phyloP scores from a whole-genome alignment of 2,888 invertebrate genomes.

The Drosophila lutescens region DNA sequence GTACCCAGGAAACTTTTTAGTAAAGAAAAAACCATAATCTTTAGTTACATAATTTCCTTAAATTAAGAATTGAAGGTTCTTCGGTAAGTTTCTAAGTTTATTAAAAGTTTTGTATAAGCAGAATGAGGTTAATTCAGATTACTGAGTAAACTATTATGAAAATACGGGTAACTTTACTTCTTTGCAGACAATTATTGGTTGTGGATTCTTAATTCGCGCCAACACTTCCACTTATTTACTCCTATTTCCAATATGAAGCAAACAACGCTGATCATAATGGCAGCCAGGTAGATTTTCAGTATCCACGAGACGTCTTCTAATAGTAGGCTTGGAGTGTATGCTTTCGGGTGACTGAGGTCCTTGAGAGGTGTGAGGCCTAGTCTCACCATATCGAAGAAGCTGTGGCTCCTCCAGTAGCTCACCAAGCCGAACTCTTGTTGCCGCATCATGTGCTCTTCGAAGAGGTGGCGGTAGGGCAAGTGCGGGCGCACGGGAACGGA shows the following conservation, averaged over 20 bases:
- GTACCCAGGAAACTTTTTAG: too few species aligned
- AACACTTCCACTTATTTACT: not conserved
- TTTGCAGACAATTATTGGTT: not conserved
- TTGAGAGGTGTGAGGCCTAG: slow-evolving; percentile 1
- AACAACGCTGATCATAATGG: slow-evolving; percentile 7
- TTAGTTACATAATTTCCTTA: too few species aligned
- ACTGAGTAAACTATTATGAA: too few species aligned
- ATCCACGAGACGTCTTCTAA: slow-evolving; percentile 38
- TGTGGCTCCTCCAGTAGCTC: slow-evolving; percentile 33
- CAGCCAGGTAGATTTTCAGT: slow-evolving; percentile 17
- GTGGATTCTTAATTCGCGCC: not conserved
- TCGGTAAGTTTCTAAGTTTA: too few species aligned
- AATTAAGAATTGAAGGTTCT: too few species aligned
- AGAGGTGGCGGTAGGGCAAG: slow-evolving; percentile 58
- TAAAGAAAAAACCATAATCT: too few species aligned
- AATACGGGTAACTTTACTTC: too few species aligned
- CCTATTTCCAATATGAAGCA: slow-evolving; percentile 24
- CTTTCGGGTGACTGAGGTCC: slow-evolving; percentile 38
- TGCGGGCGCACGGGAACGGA: slow-evolving; percentile 43
- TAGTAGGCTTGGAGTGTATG: not conserved
- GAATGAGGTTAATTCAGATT: too few species aligned
- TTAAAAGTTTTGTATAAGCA: too few species aligned
- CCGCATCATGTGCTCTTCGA: slow-evolving; percentile 50
- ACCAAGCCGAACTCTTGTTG: slow-evolving; percentile 46
- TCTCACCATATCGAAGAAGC: slow-evolving; percentile 53